Percentiles rank a stretch among this genome's conserved stretches.
These are phyloP conservation scores for Erpornis zantholeuca DNA, from an alignment of 2,113 vertebrate species.

Conservation along the genomic window DNA sequence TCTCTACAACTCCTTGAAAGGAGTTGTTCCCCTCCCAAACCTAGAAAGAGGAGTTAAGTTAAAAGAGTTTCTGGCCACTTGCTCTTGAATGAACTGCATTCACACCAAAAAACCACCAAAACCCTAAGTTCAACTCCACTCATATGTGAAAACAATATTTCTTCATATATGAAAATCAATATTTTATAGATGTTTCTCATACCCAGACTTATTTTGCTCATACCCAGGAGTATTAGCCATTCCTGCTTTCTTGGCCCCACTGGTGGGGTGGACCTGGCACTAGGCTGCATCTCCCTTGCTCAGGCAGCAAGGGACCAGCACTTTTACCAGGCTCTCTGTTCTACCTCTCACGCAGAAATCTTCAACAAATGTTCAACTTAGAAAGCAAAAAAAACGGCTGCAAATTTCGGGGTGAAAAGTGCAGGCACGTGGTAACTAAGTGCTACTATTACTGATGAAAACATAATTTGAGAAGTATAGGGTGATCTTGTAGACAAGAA, in stretches of 20 bases:
- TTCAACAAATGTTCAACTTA: neutral
- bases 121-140: neutral
- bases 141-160: neutral
- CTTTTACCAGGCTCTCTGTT: neutral
- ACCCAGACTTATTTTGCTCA: no score
- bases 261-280: accelerated
- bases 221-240: no score
- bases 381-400: neutral
- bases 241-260: neutral
- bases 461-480: neutral
- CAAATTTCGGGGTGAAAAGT: neutral
- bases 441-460: neutral
- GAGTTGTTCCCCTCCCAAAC: neutral
- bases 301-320: neutral
- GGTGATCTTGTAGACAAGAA: neutral
- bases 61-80: neutral
- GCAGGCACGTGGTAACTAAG: neutral
- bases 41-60: neutral
- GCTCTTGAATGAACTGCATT: neutral
- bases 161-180: neutral
- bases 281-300: accelerated
- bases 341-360: neutral
- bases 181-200: neutral
- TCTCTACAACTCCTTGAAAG: no score
- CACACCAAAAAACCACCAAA: neutral